Base-by-base conservation (phyloP, 2,797 vertebrate species). In the Aplochiton taeniatus region DNA sequence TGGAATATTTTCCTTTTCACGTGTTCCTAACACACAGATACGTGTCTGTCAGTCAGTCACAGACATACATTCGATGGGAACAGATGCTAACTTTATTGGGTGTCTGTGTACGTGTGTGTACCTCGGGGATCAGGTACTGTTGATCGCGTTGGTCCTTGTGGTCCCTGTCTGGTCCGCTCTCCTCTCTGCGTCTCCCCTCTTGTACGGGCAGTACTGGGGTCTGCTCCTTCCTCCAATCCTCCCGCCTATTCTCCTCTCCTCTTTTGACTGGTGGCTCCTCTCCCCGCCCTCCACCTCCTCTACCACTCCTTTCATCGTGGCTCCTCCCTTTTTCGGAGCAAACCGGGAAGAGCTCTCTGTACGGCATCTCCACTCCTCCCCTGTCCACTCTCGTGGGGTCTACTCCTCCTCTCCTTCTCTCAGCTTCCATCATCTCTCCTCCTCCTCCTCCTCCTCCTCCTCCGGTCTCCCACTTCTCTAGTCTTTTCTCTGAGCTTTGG, bases 1-100 rank as follows among this genome's bases (percentile, higher is more conserved):
- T 66, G 56, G 50, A 73, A 61, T 45, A 71, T 61, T 60, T 55
- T 62, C 56, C 73, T 71, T 60, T 46, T 56, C 4, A 46, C 62
- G 10, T 14, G 48, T 44, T n/a, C 43, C 74, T 66, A 47, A 61
- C 31, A 46, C 46, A 10, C 13, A 61, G 5, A 42, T 41, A 11
- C 19, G 19, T n/a, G n/a, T n/a, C n/a, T n/a, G n/a, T n/a, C n/a
- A n/a, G n/a, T 18, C n/a, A 18, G 46, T 44, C 7, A 9, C 4
- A 51, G 19, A 62, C 4, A 42, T 12, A 31, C 47, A 49, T 4
- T 62, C 6, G 4, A 16, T 7, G 13, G n/a, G 9, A 42, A 4
- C 11, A 9, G 11, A 31, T 50, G 13, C 55, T 4, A 20, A 56
- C 31, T 31, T 6, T 31, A 31, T 31, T 31, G 31, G 6, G 31